Percentiles rank a stretch among this genome's conserved stretches.
These are phyloP conservation scores for Lamprologus callipterus DNA, from an alignment of 2,113 vertebrate genomes.

Conservation along the genomic window DNA sequence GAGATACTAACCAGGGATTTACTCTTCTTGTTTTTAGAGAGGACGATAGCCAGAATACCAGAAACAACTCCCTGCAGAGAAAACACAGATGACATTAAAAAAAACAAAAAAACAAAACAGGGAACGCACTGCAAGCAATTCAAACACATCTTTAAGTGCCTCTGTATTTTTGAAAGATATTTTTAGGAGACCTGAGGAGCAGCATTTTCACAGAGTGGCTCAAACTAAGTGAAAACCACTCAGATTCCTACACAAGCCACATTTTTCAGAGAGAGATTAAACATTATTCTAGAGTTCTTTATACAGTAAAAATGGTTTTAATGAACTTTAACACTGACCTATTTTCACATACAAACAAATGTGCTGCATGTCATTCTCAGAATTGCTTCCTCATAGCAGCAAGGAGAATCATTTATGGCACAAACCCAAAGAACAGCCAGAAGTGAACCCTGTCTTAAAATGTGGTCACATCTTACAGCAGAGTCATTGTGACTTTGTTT, in stretches of 20 bases:
- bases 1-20: constrained; percentile 68
- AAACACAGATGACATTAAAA: not conserved
- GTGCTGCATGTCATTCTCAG: not conserved
- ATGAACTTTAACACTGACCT: not conserved
- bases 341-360: not conserved
- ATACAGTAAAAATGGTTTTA: not conserved
- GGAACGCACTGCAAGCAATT: not conserved
- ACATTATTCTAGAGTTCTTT: not conserved
- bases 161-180: not conserved
- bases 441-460: not conserved
- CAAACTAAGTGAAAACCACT: not conserved
- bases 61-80: constrained; percentile 58
- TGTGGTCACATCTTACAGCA: not conserved
- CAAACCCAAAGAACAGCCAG: not conserved
- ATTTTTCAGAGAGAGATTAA: not conserved
- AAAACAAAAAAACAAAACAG: not conserved
- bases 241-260: not conserved
- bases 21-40: constrained; percentile 74
- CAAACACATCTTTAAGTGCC: not conserved
- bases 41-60: constrained; percentile 75
- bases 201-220: not conserved
- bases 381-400: not conserved
- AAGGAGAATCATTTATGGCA: not conserved
- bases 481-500: not conserved
- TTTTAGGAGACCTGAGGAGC: not conserved